Evolutionary conservation across 2,113 vertebrate species (phyloP), one percentile per base, ranked within the genome.

Genomic region (Coracopsis vasa): DNA sequence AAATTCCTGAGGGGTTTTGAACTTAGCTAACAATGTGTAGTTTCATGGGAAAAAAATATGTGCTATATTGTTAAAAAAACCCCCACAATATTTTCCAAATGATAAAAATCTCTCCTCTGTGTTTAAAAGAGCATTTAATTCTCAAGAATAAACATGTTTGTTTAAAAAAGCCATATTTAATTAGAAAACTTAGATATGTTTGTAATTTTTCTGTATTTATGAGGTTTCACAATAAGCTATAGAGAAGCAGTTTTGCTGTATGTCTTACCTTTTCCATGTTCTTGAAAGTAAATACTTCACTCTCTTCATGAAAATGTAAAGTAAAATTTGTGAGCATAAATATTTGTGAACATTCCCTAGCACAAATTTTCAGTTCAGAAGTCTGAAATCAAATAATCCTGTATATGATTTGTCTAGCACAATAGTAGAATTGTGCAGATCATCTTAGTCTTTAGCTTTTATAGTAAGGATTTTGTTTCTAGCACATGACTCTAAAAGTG

Each of bases 21-120:
- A 47, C 2, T 28, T 18, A 24, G 13, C 8, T 27, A 35, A 21
- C 11, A 45, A 3, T 37, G 3, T 51, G 12, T 3, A 42, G 1
- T 51, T 92, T 75, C 19, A 29, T 16, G 27, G 29, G 23, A 72
- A 62, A 42, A n/a, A 66, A 31, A 9, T 44, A 3, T 47, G 7
- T 42, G 2, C 12, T 56, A 0, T 50, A 47, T 33, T 13, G 69
- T 73, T 41, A n/a, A 82, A 48, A 65, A 47, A 39, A 31, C 5
- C 2, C 33, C 54, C 17, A 9, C 29, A 41, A 0, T 45, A 8
- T 71, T 65, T 94, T 56, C 48, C 33, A 80, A 69, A 87, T 45
- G 54, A 25, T 61, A 21, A 2, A 60, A 74, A 47, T 66, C 5
- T 4, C 11, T 56, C 29, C 41, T 83, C 19, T 6, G 3, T 66